These are phyloP conservation scores for Phaenicophaeus curvirostris DNA, from an alignment of 2,797 vertebrate genomes.

Conservation along the genomic window DNA sequence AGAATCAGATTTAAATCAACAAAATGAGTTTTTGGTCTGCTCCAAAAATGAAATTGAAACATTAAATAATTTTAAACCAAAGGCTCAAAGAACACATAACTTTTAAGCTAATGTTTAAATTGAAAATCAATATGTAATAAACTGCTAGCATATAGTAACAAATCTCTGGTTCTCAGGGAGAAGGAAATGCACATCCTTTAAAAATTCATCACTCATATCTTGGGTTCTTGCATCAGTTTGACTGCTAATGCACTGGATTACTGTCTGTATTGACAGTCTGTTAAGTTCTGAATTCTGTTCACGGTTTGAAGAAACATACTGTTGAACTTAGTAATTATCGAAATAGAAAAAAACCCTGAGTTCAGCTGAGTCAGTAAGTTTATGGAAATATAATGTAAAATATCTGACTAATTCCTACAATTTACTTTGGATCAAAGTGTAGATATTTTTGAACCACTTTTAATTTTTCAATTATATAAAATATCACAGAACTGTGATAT, in stretches of 20 bases:
- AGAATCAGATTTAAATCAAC: neutral
- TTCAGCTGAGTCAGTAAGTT: neutral
- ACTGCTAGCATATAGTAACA: neutral
- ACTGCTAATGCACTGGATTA: accelerated
- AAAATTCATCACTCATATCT: neutral
- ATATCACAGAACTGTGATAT: neutral
- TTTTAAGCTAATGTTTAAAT: neutral
- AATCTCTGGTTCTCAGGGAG: neutral
- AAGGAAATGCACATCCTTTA: neutral
- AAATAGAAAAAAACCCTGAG: neutral
- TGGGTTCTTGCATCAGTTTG: neutral
- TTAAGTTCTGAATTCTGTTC: neutral
- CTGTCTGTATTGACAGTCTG: neutral
- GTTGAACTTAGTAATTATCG: neutral
- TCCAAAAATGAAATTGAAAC: neutral
- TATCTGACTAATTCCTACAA: neutral
- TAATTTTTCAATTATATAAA: neutral
- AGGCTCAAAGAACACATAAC: accelerated
- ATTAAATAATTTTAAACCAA: neutral
- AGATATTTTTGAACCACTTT: neutral
- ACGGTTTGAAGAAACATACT: neutral
- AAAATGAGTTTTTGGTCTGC: neutral
- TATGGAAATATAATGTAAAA: neutral
- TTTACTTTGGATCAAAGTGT: neutral
- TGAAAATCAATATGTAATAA: neutral